Percentiles rank a stretch among this genome's conserved stretches.
These are phyloP conservation scores for Coturnix japonica DNA, from an alignment of 2,113 vertebrate genomes.

Conservation along the genomic window DNA sequence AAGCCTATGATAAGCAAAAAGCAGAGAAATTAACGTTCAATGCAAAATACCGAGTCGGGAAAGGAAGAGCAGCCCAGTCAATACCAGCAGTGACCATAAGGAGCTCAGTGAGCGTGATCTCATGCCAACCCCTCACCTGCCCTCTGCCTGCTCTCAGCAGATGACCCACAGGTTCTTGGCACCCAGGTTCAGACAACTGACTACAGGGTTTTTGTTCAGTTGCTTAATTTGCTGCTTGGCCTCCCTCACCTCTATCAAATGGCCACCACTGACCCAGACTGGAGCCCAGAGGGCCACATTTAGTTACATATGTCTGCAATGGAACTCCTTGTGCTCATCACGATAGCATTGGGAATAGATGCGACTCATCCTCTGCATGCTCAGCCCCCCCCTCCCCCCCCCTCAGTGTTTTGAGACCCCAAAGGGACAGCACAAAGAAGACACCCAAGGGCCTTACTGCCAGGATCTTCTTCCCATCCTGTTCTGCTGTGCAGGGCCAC, in stretches of 20 bases:
- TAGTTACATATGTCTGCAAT: fast-evolving
- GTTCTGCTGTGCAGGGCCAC: slow-evolving; percentile 90
- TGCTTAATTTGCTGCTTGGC: neutral
- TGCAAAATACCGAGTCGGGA: fast-evolving
- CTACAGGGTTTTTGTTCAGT: fast-evolving
- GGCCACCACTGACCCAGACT: neutral
- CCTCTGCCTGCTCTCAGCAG: neutral
- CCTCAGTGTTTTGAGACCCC: neutral
- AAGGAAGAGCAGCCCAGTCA: neutral
- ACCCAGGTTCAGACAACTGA: too few relatives aligned
- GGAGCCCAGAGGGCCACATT: neutral
- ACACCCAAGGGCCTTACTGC: slow-evolving; percentile 77
- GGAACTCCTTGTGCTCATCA: neutral
- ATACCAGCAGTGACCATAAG: fast-evolving
- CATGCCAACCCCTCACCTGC: neutral
- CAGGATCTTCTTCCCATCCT: slow-evolving; percentile 78
- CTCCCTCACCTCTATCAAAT: neutral
- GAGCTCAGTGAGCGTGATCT: neutral
- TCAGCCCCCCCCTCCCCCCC: too few relatives aligned
- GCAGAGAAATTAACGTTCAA: fast-evolving
- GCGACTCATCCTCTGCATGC: too few relatives aligned
- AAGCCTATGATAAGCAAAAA: too few relatives aligned
- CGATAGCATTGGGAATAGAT: fast-evolving
- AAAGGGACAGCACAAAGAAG: fast-evolving
- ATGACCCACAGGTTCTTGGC: neutral